Conservation (phyloP, 2,888 invertebrate genomes). For the Dicyrtomina minuta region DNA sequence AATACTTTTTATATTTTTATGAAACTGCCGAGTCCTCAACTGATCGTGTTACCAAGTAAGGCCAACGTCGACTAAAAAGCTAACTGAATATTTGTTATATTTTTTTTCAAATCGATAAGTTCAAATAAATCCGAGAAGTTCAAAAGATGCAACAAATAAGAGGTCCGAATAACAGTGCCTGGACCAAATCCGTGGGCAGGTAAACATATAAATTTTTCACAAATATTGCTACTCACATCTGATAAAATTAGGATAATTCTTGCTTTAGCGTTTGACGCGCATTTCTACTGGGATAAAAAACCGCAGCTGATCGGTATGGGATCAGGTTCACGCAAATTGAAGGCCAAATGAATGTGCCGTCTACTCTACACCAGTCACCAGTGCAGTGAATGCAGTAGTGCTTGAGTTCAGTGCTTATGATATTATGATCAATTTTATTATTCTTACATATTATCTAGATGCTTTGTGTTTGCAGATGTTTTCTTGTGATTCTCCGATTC, state of each 20-base stretch:
- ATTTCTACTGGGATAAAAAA: slow-evolving; percentile 81
- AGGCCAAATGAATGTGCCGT: neutral
- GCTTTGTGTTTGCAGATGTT: slow-evolving; percentile 58
- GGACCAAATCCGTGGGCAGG: slow-evolving; percentile 46
- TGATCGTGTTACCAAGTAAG: too few relatives aligned
- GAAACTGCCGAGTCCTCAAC: too few relatives aligned
- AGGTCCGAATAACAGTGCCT: slow-evolving; percentile 30
- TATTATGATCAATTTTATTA: too few relatives aligned
- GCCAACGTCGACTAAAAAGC: too few relatives aligned
- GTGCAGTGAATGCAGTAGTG: too few relatives aligned
- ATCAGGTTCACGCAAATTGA: too few relatives aligned
- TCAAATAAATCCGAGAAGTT: slow-evolving; percentile 72
- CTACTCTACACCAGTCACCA: too few relatives aligned
- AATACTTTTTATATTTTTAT: neutral
- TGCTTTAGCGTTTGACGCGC: neutral
- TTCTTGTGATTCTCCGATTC: slow-evolving; percentile 74
- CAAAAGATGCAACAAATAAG: slow-evolving; percentile 55
- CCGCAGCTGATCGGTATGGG: slow-evolving; percentile 64
- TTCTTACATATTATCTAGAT: too few relatives aligned
- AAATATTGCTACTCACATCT: too few relatives aligned
- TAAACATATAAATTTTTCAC: too few relatives aligned
- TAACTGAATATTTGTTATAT: neutral
- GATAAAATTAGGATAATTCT: too few relatives aligned
- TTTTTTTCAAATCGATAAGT: slow-evolving; percentile 73
- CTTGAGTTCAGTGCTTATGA: too few relatives aligned